Evolutionary conservation across 2,113 vertebrate genomes (phyloP), one percentile per base, ranked within the genome.

Genomic region (Zootoca vivipara): DNA sequence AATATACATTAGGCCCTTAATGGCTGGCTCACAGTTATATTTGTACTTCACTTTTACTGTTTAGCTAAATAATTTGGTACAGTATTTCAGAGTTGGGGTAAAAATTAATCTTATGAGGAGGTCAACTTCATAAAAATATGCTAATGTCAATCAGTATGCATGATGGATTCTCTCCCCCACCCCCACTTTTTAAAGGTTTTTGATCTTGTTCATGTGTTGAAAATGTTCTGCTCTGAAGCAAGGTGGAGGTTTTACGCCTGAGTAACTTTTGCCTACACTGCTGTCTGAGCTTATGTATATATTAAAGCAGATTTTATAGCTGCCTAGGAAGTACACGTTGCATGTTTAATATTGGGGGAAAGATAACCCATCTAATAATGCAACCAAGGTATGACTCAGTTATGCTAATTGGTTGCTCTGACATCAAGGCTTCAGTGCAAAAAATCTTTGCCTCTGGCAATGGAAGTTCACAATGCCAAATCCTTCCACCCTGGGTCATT

Each of bases 381-480:
- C 74, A 91, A 94, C 96, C 93, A 93, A 96, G 96, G 96, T 96
- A 95, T 97, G 96, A 97, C 95, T 97, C 97, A 97, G 80, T 78
- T 42, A 93, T 94, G 96, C 94, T 97, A 97, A 97, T 97, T 97
- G 96, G 96, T 93, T 94, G 90, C 91, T 95, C 94, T 94, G 94
- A 86, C 94, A 94, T 95, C 93, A 93, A 94, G 92, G 92, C 91
- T 96, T 94, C 92, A 96, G 93, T 87, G 78, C 94, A 92, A 93
- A 96, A 96, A 97, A 96, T 93, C 93, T 96, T 96, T 95, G 96
- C 97, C 96, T 97, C 96, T 96, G 95, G 97, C 96, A 84, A 1
- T 96, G 94, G 89, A 95, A 97, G 96, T 96, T 97, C 93, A 90
- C 89, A 88, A 2, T 95, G 95, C 93, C 75, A 78, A 93, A 88